A percentile compares a stretch with the other conserved stretches of the same genome.
phyloP scores from a whole-genome alignment of 2,113 vertebrate genomes.

The Egretta garzetta region DNA sequence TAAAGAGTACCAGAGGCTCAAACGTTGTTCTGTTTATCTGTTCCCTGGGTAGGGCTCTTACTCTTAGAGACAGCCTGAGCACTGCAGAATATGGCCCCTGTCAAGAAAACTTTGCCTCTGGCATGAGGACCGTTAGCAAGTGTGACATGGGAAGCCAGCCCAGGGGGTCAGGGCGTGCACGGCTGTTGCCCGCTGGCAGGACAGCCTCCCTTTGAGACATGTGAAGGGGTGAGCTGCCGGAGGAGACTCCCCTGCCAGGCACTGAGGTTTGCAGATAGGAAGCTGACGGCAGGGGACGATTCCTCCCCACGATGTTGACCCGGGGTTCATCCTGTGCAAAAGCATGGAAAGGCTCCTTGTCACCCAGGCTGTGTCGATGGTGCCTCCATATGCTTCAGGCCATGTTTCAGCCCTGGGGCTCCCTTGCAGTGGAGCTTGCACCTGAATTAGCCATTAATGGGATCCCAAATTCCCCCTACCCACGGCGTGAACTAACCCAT shows the following conservation, averaged over 20 bases:
- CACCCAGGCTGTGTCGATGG: not conserved
- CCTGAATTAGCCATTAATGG: not conserved
- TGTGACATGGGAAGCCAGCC: not conserved
- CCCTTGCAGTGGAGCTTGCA: not conserved
- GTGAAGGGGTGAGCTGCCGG: not conserved
- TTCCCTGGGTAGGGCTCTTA: slow-evolving; percentile 25
- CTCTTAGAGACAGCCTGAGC: slow-evolving; percentile 19
- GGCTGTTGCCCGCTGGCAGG: not conserved
- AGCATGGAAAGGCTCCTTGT: not conserved
- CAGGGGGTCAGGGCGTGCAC: rapidly evolving
- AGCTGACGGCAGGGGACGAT: not conserved
- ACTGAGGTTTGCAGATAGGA: not conserved
- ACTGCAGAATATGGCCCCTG: not conserved
- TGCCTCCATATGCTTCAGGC: not conserved
- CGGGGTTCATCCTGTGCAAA: not conserved
- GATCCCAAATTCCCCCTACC: not conserved
- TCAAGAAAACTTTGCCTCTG: not conserved
- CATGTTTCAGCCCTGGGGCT: not conserved
- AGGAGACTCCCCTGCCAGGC: not conserved
- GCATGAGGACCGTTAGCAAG: not conserved
- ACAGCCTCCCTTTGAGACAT: not conserved
- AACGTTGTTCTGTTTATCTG: slow-evolving; percentile 58
- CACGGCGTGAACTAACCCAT: rapidly evolving
- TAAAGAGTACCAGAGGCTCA: slow-evolving; percentile 57
- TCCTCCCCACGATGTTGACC: not conserved